Evolutionary conservation across 2,888 invertebrate genomes (phyloP).

Genomic region (Patella ulyssiponensis): DNA sequence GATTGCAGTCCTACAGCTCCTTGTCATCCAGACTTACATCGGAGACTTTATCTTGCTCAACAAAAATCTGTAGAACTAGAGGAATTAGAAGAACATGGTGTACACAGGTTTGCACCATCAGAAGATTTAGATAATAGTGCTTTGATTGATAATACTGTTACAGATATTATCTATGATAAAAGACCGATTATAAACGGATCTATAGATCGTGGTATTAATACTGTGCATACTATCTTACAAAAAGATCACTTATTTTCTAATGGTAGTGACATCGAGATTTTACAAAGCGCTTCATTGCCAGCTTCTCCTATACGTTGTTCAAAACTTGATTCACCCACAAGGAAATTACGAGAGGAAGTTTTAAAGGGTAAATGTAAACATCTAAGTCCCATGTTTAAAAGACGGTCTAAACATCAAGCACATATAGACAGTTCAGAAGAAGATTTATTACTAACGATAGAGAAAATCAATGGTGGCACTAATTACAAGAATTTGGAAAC

Average conservation of each 20-base stretch:
- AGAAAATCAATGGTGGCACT: slow-evolving; percentile 55
- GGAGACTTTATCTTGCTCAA: slow-evolving; percentile 42
- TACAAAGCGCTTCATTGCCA: slow-evolving; percentile 66
- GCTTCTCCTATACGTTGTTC: slow-evolving; percentile 61
- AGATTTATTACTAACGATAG: slow-evolving; percentile 48
- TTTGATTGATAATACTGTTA: not conserved
- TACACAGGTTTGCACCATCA: slow-evolving; percentile 10
- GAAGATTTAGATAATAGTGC: slow-evolving; percentile 18
- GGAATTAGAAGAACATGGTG: slow-evolving; percentile 31
- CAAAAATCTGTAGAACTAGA: slow-evolving; percentile 36
- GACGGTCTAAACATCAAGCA: slow-evolving; percentile 52
- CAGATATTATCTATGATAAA: slow-evolving; percentile 6
- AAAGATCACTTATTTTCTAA: slow-evolving; percentile 19
- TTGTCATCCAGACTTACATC: slow-evolving; percentile 31
- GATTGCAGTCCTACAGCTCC: slow-evolving; percentile 53
- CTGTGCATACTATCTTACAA: slow-evolving; percentile 15
- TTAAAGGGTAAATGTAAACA: slow-evolving; percentile 59
- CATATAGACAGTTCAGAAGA: slow-evolving; percentile 58
- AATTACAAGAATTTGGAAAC: slow-evolving; percentile 67
- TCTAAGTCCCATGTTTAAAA: slow-evolving; percentile 61
- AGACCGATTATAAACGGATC: slow-evolving; percentile 29
- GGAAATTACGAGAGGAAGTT: slow-evolving; percentile 55
- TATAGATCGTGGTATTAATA: slow-evolving; percentile 34
- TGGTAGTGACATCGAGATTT: slow-evolving; percentile 44
- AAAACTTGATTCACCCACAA: slow-evolving; percentile 52